phyloP scores from a whole-genome alignment of 2,113 vertebrate genomes.

The Empidonax traillii region DNA sequence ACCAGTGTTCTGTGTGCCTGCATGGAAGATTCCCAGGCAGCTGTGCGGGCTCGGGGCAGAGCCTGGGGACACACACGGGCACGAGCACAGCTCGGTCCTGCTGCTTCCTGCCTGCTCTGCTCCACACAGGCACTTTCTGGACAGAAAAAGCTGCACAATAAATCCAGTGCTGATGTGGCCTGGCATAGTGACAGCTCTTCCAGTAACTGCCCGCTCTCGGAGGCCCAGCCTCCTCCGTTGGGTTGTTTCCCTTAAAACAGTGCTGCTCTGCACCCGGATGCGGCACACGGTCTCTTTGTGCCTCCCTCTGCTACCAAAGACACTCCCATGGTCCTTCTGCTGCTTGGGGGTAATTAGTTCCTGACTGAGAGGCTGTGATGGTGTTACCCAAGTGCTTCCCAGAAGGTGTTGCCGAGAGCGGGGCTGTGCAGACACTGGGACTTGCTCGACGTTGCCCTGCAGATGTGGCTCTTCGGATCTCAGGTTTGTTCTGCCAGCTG shows the following conservation, averaged over 20 bases:
- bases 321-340: background rate
- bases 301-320: background rate
- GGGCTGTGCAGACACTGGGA: background rate
- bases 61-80: background rate
- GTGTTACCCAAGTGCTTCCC: background rate
- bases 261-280: background rate
- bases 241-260: background rate
- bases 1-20: background rate
- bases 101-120: slow-evolving; percentile 17
- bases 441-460: background rate
- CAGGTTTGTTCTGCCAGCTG: slow-evolving; percentile 23
- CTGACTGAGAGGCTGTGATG: background rate
- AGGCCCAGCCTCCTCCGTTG: background rate
- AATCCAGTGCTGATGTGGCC: slow-evolving; percentile 46
- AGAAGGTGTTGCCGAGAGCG: rapidly evolving
- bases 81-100: background rate
- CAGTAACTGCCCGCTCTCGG: slow-evolving; percentile 14
- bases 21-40: background rate
- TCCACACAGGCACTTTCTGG: slow-evolving; percentile 9
- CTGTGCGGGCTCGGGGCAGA: background rate
- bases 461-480: background rate
- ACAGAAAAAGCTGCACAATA: background rate
- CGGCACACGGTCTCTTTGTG: background rate
- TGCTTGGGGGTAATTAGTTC: background rate
- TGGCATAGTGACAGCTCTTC: slow-evolving; percentile 35